Conservation (phyloP, 2,113 vertebrate genomes). For the Seriola quinqueradiata region DNA sequence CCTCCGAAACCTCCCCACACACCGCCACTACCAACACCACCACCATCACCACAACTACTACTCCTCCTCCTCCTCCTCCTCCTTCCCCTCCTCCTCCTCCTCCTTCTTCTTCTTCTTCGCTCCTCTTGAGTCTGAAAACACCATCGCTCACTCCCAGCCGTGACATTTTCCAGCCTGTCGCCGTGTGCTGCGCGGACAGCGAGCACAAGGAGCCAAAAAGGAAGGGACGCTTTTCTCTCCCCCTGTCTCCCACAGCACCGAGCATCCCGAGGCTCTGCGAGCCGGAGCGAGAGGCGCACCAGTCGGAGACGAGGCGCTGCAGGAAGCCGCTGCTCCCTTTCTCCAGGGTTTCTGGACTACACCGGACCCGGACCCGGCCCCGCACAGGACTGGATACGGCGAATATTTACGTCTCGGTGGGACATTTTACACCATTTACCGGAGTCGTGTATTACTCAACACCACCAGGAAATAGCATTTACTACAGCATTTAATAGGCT, state of each 20-base stretch:
- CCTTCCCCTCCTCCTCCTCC: slow-evolving; percentile 23
- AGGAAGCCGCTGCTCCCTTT: slow-evolving; percentile 59
- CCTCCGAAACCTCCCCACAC: slow-evolving; percentile 82
- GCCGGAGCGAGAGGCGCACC: slow-evolving; percentile 66
- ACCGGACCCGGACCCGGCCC: slow-evolving; percentile 62
- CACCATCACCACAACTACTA: slow-evolving; percentile 54
- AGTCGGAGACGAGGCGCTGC: slow-evolving; percentile 65
- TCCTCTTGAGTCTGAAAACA: slow-evolving; percentile 65
- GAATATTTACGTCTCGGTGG: slow-evolving; percentile 68
- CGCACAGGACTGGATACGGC: slow-evolving; percentile 44
- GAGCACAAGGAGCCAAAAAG: slow-evolving; percentile 69
- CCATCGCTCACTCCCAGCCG: slow-evolving; percentile 71
- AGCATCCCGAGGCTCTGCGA: slow-evolving; percentile 34
- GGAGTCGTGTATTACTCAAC: slow-evolving; percentile 26
- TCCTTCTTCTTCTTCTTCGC: slow-evolving; percentile 35
- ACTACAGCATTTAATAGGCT: slow-evolving; percentile 53
- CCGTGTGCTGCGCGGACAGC: slow-evolving; percentile 73
- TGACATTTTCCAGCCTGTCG: slow-evolving; percentile 76
- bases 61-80: slow-evolving; percentile 45
- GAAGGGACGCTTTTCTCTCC: slow-evolving; percentile 22
- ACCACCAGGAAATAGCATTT: slow-evolving; percentile 38
- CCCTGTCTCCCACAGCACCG: too few relatives aligned
- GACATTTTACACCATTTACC: slow-evolving; percentile 57
- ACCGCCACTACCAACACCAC: slow-evolving; percentile 75
- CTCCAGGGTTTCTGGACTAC: slow-evolving; percentile 46